Evolutionary conservation across 2,113 vertebrate species (phyloP), one percentile per base, ranked within the genome.

Genomic region (Cololabis saira): DNA sequence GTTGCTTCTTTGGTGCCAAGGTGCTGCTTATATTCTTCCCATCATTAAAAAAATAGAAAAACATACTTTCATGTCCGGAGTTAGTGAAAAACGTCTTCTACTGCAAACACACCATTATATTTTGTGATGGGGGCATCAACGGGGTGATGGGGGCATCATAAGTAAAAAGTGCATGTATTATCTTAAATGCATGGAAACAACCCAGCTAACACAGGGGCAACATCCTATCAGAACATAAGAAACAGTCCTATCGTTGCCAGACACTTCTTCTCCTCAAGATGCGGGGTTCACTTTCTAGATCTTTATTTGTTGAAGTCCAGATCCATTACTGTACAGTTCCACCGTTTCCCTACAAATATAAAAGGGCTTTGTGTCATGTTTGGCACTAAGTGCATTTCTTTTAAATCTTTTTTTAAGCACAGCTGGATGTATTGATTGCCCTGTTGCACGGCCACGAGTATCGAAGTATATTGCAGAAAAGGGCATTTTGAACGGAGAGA

Each of bases 351-450:
- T 76, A 8, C 49, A 58, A 74, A n/a, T n/a, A n/a, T n/a, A n/a
- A n/a, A n/a, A 40, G 13, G 53, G 33, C 41, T 74, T 49, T 64
- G 18, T 8, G 10, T 12, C 19, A 58, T 49, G 17, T 50, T 44
- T 74, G 51, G 24, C 43, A n/a, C 47, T 15, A 8, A 17, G 48
- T 30, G 12, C 21, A 17, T 37, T 37, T 11, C 33, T 9, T 37
- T 37, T 37, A 37, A 37, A 37, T 50, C 27, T 37, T 67, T 80
- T 74, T 56, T 74, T 74, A 83, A 67, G 37, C 54, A 55, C 61
- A 56, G 24, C 18, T 41, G 63, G 67, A 78, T 64, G 37, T 80
- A 85, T 88, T 15, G 78, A 88, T 80, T 71, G 24, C 61, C 14
- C 7, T 10, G 27, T 40, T 47, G 18, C 21, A 9, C 22, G 12